These are phyloP conservation scores for Lerema accius DNA, from an alignment of 1,140 invertebrate species.

Conservation along the genomic window DNA sequence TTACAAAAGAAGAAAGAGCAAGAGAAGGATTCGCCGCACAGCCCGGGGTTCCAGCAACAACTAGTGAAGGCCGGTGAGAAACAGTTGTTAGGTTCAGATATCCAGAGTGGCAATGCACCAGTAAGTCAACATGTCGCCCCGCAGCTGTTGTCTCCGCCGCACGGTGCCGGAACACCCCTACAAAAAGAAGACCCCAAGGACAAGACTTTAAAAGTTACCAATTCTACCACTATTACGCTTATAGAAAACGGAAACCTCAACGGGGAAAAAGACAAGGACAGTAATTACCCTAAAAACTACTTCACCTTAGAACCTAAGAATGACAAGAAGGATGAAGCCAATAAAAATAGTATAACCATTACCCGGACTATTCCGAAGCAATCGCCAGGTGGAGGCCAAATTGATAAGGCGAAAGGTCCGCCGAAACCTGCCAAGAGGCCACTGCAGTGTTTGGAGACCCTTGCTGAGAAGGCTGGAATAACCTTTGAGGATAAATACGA, in stretches of 20 bases:
- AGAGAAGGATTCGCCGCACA: constrained; percentile 65
- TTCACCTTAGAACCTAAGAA: constrained; percentile 75
- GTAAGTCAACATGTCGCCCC: constrained; percentile 72
- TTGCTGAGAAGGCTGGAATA: constrained; percentile 86
- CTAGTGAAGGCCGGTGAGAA: constrained; percentile 62
- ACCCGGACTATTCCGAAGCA: constrained; percentile 69
- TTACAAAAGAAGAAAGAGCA: constrained; percentile 75
- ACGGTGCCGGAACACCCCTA: constrained; percentile 48
- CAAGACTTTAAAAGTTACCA: constrained; percentile 73
- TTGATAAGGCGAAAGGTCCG: constrained; percentile 57
- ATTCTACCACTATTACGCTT: constrained; percentile 74
- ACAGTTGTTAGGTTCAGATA: constrained; percentile 46
- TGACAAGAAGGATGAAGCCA: constrained; percentile 73
- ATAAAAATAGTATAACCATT: constrained; percentile 77
- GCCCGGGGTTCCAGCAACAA: constrained; percentile 57
- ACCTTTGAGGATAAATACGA: constrained; percentile 87
- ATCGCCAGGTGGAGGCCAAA: constrained; percentile 53
- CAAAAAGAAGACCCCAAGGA: constrained; percentile 71
- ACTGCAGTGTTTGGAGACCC: constrained; percentile 86
- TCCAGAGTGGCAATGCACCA: constrained; percentile 55
- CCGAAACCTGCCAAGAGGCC: constrained; percentile 75
- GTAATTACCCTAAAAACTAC: constrained; percentile 71
- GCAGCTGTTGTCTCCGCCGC: constrained; percentile 62
- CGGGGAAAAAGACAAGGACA: constrained; percentile 71
- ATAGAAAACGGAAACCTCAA: constrained; percentile 67